phyloP scores from a whole-genome alignment of 2,888 invertebrate genomes.

The Pristionchus exspectatus region DNA sequence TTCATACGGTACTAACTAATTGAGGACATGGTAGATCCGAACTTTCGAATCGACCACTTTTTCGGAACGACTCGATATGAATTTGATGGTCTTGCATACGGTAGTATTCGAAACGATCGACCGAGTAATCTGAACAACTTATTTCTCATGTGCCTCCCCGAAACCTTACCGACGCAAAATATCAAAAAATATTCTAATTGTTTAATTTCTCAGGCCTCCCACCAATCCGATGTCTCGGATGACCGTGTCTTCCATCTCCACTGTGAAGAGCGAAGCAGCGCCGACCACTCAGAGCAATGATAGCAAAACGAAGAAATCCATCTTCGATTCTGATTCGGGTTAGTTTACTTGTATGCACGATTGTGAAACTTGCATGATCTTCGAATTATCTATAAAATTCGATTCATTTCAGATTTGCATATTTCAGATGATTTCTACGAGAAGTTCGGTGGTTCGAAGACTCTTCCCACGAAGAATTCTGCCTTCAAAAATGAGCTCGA shows the following conservation, averaged over 20 bases:
- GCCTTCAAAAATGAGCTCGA: constrained; percentile 13
- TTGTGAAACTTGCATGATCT: too few relatives aligned
- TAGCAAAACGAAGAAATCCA: constrained; percentile 47
- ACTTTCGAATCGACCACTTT: too few relatives aligned
- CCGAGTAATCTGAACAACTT: too few relatives aligned
- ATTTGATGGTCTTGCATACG: too few relatives aligned
- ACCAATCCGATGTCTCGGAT: constrained; percentile 1
- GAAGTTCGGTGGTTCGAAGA: constrained; percentile 6
- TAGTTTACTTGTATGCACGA: neutral
- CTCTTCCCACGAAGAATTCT: constrained; percentile 42
- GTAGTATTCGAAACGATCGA: too few relatives aligned
- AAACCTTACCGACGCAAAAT: too few relatives aligned
- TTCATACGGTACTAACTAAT: too few relatives aligned
- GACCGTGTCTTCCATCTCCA: neutral
- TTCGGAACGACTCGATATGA: too few relatives aligned
- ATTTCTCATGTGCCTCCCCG: too few relatives aligned
- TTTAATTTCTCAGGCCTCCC: constrained; percentile 1
- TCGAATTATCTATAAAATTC: neutral
- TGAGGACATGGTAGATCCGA: too few relatives aligned
- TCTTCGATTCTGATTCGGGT: constrained; percentile 55
- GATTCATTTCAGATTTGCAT: neutral
- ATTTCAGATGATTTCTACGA: constrained; percentile 46
- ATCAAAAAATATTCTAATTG: neutral
- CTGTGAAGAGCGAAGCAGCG: neutral
- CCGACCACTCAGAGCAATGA: neutral